Conservation (phyloP, 2,888 invertebrate genomes). For the Pediacus dermestoides region DNA sequence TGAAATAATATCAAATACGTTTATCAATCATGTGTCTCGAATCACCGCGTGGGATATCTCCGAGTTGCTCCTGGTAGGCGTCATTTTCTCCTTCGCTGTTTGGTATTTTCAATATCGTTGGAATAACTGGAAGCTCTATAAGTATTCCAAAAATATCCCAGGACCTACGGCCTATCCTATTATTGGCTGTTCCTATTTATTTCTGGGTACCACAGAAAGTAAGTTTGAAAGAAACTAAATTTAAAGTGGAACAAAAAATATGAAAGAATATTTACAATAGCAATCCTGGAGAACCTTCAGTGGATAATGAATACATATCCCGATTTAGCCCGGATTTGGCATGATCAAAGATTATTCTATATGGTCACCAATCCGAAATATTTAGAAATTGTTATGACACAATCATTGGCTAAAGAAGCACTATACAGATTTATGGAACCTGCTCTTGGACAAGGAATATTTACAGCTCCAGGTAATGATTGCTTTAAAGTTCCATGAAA, state of each 20-base stretch:
- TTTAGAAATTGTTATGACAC: conserved; percentile 32
- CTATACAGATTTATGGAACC: conserved; percentile 29
- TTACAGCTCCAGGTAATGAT: conserved; percentile 31
- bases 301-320: conserved; percentile 28
- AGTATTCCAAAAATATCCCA: conserved; percentile 23
- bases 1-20: neutral
- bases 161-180: conserved; percentile 33
- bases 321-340: conserved; percentile 32
- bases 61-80: conserved; percentile 12
- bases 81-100: conserved; percentile 15
- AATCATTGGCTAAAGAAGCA: conserved; percentile 31
- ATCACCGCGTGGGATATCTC: neutral
- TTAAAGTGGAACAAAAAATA: conserved; percentile 26
- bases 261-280: conserved; percentile 6
- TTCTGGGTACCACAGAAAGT: too few relatives aligned
- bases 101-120: conserved; percentile 30
- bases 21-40: too few relatives aligned
- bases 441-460: conserved; percentile 31
- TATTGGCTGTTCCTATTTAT: conserved; percentile 31
- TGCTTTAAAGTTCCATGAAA: too few relatives aligned
- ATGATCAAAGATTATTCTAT: conserved; percentile 33
- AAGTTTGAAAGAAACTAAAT: too few relatives aligned
- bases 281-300: conserved; percentile 20
- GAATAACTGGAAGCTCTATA: conserved; percentile 31
- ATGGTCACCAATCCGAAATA: conserved; percentile 33